Base-by-base conservation (phyloP, 2,113 vertebrate species). In the Osmerus eperlanus region DNA sequence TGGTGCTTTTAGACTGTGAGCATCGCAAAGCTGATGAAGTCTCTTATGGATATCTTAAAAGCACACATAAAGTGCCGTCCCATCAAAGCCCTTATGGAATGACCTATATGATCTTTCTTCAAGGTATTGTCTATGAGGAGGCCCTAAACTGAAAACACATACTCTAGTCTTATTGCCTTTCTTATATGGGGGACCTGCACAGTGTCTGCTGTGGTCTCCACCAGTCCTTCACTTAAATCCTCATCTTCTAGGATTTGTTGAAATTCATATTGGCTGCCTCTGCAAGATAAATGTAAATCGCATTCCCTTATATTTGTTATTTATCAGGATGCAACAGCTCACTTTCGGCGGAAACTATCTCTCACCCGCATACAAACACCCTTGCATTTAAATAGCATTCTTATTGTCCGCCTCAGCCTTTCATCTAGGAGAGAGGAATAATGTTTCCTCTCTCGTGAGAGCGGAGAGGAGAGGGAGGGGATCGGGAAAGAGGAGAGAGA, bases 221-320 rank as follows among this genome's bases (percentile, higher is more conserved):
- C 75, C 76, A 69, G 77, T 58, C 72, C 75, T 59, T 59, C 69
- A 74, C 89, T 88, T 84, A 83, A 83, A 80, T 76, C 55, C 47
- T 88, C 86, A 84, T 91, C 89, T 91, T 84, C 72, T 86, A 75
- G 83, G 81, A 87, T 85, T 78, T 87, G 87, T 84, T 82, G 73
- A 89, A 88, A 85, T 72, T 84, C 88, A 90, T 89, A 90, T 89
- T 89, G 87, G 88, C 89, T 91, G 88, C 89, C 78, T 89, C 87
- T 89, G 78, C 55, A 71, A 91, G 88, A 89, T 84, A 82, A 89
- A 88, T 74, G 83, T 82, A 86, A 89, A 87, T 89, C 87, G 81
- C 13, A 70, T 84, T 84, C 78, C 87, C 79, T 82, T 85, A 87
- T 87, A 89, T 91, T 87, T 84, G 77, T 81, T 84, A 87, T 89